These are phyloP conservation scores for Eilema griseolum DNA, from an alignment of 2,888 invertebrate species.

Conservation along the genomic window DNA sequence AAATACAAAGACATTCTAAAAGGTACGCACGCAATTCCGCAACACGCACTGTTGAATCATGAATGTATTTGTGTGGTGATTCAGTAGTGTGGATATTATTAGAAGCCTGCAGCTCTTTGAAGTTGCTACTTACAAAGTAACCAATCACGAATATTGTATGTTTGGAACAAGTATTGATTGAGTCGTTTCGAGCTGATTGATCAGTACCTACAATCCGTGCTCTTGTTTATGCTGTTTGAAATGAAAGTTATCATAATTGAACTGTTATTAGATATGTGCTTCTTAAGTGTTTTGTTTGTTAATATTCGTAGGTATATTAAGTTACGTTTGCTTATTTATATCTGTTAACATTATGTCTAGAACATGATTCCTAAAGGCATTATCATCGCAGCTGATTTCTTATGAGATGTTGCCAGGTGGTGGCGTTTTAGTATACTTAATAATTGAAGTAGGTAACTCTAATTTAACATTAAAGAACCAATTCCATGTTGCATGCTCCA, in stretches of 20 bases:
- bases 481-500: too few species aligned
- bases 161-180: neutral
- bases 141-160: neutral
- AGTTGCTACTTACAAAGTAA: neutral
- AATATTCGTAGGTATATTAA: constrained; percentile 2
- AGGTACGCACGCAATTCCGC: neutral
- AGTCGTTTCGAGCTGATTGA: neutral
- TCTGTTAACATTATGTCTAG: too few species aligned
- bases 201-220: neutral
- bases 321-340: neutral
- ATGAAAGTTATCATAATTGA: neutral
- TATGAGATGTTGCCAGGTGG: too few species aligned
- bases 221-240: neutral
- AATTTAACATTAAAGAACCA: too few species aligned
- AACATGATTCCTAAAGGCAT: too few species aligned
- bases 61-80: neutral
- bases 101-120: neutral
- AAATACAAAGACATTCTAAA: too few species aligned
- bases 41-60: neutral
- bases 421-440: too few species aligned
- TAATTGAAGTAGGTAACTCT: too few species aligned
- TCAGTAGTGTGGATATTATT: neutral
- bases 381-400: too few species aligned
- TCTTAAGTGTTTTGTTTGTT: neutral
- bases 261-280: neutral